These are phyloP conservation scores for Dioctria linearis DNA, from an alignment of 2,888 invertebrate genomes.

Conservation along the genomic window DNA sequence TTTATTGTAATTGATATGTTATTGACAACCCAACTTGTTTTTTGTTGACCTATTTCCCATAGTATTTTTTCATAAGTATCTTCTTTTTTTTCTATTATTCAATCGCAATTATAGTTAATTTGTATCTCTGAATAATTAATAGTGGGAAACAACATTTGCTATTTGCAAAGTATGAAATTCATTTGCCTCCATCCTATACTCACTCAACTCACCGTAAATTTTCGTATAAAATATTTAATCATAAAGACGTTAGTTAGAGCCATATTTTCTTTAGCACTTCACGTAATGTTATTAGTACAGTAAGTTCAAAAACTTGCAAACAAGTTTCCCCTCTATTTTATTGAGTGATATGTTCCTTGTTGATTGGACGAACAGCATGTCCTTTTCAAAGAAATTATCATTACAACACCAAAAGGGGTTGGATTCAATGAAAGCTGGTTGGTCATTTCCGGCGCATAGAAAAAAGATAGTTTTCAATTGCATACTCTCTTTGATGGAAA, in stretches of 20 bases:
- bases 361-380: constrained; percentile 49
- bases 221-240: constrained; percentile 29
- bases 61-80: no score
- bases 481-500: constrained; percentile 12
- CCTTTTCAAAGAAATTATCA: constrained; percentile 42
- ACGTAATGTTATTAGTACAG: constrained; percentile 8
- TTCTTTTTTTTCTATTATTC: not conserved
- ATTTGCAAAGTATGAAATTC: not conserved
- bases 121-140: not conserved
- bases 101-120: not conserved
- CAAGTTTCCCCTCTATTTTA: constrained; percentile 20
- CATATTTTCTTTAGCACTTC: not conserved
- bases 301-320: constrained; percentile 40
- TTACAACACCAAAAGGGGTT: constrained; percentile 25
- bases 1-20: no score
- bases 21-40: not conserved
- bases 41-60: constrained; percentile 23
- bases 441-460: constrained; percentile 55
- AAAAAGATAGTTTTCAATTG: constrained; percentile 33
- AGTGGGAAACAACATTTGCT: constrained; percentile 35
- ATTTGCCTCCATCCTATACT: no score
- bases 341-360: constrained; percentile 28
- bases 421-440: constrained; percentile 35
- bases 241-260: constrained; percentile 11
- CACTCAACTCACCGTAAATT: not conserved